A percentile compares a stretch with the other conserved stretches of the same genome.
Evolutionary conservation across 2,113 vertebrate genomes (phyloP).

Genomic region (Tonatia bakeri): DNA sequence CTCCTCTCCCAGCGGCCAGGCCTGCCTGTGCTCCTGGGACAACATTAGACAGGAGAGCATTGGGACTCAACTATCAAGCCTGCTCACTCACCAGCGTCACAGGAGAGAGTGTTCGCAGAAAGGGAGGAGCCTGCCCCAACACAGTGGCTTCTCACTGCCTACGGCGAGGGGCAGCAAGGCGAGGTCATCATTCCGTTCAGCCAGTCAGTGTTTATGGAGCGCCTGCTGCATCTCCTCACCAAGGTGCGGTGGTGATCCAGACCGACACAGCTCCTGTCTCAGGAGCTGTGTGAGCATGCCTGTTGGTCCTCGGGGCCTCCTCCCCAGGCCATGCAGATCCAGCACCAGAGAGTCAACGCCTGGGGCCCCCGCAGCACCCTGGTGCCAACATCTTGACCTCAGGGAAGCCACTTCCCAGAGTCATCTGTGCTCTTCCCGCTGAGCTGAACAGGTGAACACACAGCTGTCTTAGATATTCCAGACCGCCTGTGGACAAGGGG

Average conservation of each 20-base stretch:
- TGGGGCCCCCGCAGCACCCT: not conserved
- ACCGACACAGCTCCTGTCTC: not conserved
- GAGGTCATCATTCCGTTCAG: not conserved
- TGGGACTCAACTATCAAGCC: not conserved
- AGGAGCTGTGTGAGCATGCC: not conserved
- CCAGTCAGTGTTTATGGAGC: not conserved
- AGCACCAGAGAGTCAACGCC: not conserved
- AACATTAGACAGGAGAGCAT: not conserved
- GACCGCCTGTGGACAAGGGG: not conserved
- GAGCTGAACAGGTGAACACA: not conserved
- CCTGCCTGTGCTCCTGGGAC: not conserved
- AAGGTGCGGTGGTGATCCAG: not conserved
- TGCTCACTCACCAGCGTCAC: not conserved
- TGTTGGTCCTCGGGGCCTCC: not conserved
- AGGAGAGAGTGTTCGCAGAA: not conserved
- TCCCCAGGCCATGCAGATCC: not conserved
- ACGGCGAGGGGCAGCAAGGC: too few species aligned
- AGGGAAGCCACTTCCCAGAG: not conserved
- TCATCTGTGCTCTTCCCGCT: not conserved
- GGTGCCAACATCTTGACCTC: not conserved
- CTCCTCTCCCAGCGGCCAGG: not conserved
- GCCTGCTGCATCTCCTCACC: not conserved
- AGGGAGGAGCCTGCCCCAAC: not conserved
- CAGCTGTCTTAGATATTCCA: not conserved
- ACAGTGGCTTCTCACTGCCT: not conserved